Conservation (phyloP, 2,797 vertebrate genomes). For the Valencia hispanica region DNA sequence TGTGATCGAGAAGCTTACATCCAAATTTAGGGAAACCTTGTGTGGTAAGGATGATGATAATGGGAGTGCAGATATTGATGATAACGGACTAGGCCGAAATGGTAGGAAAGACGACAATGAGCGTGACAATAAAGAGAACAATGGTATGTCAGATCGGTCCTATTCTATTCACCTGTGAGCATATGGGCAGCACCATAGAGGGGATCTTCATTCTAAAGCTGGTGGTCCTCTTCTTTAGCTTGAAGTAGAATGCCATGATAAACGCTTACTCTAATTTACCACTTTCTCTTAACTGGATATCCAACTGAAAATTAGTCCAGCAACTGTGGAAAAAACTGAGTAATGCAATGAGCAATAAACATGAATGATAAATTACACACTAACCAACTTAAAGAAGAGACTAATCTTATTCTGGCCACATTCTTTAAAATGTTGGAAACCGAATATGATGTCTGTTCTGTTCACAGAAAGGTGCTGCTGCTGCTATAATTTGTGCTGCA, state of each 20-base stretch:
- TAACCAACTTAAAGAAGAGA: slow-evolving; percentile 55
- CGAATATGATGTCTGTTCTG: slow-evolving; percentile 51
- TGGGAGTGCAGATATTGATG: slow-evolving; percentile 76
- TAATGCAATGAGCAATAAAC: neutral
- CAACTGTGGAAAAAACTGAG: slow-evolving; percentile 4
- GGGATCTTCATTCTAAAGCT: slow-evolving; percentile 53
- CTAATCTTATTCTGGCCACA: neutral
- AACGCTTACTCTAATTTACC: slow-evolving; percentile 15
- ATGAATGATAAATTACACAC: slow-evolving; percentile 6
- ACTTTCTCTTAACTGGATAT: slow-evolving; percentile 28
- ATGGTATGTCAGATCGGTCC: slow-evolving; percentile 65
- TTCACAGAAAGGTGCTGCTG: slow-evolving; percentile 46
- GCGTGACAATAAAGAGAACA: slow-evolving; percentile 54
- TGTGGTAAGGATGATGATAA: slow-evolving; percentile 88
- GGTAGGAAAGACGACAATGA: slow-evolving; percentile 49
- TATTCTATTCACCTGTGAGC: slow-evolving; percentile 44
- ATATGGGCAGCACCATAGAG: slow-evolving; percentile 64
- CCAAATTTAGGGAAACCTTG: slow-evolving; percentile 91
- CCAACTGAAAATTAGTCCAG: slow-evolving; percentile 8
- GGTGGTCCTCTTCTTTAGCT: slow-evolving; percentile 54
- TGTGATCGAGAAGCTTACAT: slow-evolving; percentile 94
- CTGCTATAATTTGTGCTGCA: slow-evolving; percentile 36
- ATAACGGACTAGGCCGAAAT: slow-evolving; percentile 55
- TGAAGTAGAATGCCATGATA: slow-evolving; percentile 24
- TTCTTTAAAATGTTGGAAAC: slow-evolving; percentile 59